Percentiles rank a stretch among this genome's conserved stretches.
These are phyloP conservation scores for Phania funesta DNA, from an alignment of 2,888 invertebrate genomes.

Conservation along the genomic window DNA sequence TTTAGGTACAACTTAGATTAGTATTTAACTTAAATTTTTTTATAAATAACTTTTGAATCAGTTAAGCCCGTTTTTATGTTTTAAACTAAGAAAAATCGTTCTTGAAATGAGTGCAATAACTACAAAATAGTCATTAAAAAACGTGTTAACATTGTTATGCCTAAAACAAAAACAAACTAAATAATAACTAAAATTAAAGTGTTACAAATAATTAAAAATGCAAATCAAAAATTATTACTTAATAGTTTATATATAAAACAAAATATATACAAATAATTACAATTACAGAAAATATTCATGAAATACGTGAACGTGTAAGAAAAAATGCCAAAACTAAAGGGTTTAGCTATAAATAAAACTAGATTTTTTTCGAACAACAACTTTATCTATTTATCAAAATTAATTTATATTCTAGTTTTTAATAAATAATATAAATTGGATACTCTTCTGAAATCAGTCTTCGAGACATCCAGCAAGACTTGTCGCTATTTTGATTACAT, in stretches of 20 bases:
- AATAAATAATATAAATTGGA: too few relatives aligned
- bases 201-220: constrained; percentile 48
- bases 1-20: not conserved
- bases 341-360: not conserved
- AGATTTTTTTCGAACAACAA: too few relatives aligned
- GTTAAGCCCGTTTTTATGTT: not conserved
- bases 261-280: not conserved
- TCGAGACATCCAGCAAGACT: too few relatives aligned
- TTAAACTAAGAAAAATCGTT: not conserved
- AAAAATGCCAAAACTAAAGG: not conserved
- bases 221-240: constrained; percentile 32
- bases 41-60: not conserved
- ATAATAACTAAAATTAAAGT: constrained; percentile 38
- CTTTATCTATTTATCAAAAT: too few relatives aligned
- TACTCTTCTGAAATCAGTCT: too few relatives aligned
- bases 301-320: not conserved
- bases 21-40: not conserved
- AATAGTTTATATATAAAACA: not conserved
- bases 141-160: constrained; percentile 67
- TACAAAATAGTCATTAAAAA: constrained; percentile 56
- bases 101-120: not conserved
- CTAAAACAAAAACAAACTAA: constrained; percentile 45
- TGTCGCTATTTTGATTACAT: too few relatives aligned
- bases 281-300: too few relatives aligned
- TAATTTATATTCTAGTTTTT: too few relatives aligned